Base-by-base conservation (phyloP, 2,888 invertebrate species). In the Caenorhabditis sulstoni region DNA sequence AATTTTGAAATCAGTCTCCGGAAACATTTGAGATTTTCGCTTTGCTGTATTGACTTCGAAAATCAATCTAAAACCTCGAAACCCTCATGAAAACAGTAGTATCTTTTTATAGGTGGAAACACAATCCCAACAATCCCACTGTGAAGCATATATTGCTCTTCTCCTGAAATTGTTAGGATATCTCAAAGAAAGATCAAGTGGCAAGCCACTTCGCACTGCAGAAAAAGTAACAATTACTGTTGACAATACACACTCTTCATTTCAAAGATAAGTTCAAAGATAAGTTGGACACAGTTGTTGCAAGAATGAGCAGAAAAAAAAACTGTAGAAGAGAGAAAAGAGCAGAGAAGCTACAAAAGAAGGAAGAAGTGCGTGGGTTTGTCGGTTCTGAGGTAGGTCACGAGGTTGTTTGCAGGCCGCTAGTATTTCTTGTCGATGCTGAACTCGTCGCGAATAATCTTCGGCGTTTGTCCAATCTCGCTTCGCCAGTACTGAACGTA, bases 401-500 rank as follows among this genome's bases (percentile, higher is more conserved):
- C 23, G n/a, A 49, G 41, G 23, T 23, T 29, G 29, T 29, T 29
- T 29, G 29, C 29, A 29, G 7, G 29, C 52, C 44, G 14, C 61
- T 61, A 75, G 47, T 75, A 64, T 61, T 45, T 55, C 41, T 73
- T 79, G 39, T 74, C 74, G 50, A 79, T 79, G 64, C 66, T 74
- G 79, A 79, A 79, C 59, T 79, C 74, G 61, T 79, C 79, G 49
- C 74, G 74, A 44, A 79, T 68, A 55, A 79, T 79, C 39, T 79
- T 74, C 37, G 74, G 74, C 47, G 53, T 14, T 20, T 75, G 16
- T 7, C 74, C 74, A 37, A 79, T 70, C 39, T 70, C 70, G 49
- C 67, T 62, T 41, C 41, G 68, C 79, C 79, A 79, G 41, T 57
- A 67, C 50, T 79, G 79, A 20, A 61, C 64, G 61, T 79, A 79